phyloP scores from a whole-genome alignment of 37 sponge, comb jelly and placozoan genomes.

The Spongia lamella region DNA sequence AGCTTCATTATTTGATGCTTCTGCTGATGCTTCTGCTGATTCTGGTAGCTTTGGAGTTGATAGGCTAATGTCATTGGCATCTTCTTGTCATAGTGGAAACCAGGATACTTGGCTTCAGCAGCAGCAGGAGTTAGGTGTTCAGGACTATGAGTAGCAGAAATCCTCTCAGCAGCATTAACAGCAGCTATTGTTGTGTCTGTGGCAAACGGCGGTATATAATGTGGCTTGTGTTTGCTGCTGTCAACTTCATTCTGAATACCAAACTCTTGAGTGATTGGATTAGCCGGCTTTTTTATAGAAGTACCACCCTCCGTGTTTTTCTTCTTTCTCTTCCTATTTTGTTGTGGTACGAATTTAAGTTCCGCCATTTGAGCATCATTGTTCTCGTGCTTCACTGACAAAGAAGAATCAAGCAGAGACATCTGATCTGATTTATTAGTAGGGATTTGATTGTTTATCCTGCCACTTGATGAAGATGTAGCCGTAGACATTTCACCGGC shows the following conservation, averaged over 20 bases:
- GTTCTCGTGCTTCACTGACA: not conserved
- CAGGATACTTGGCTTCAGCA: conserved; percentile 11
- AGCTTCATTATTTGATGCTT: conserved; percentile 11
- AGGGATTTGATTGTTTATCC: not conserved
- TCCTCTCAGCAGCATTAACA: no score
- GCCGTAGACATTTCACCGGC: not conserved
- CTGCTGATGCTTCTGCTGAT: conserved; percentile 43
- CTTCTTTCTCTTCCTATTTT: no score
- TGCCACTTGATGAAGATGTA: not conserved
- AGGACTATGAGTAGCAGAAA: no score
- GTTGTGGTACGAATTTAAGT: not conserved
- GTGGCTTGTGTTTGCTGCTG: not conserved
- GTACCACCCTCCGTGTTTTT: no score
- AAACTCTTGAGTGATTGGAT: not conserved
- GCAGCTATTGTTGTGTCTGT: no score
- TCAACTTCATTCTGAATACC: not conserved
- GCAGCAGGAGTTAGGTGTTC: no score
- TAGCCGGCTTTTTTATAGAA: not conserved
- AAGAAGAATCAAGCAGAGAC: not conserved
- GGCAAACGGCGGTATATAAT: not conserved
- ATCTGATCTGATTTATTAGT: not conserved
- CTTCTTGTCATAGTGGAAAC: conserved; percentile 71
- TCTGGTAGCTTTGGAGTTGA: conserved; percentile 64
- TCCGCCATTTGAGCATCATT: not conserved
- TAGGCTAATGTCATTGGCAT: conserved; percentile 63